phyloP scores from a whole-genome alignment of 2,113 vertebrate species.

The Siphamia tubifer region DNA sequence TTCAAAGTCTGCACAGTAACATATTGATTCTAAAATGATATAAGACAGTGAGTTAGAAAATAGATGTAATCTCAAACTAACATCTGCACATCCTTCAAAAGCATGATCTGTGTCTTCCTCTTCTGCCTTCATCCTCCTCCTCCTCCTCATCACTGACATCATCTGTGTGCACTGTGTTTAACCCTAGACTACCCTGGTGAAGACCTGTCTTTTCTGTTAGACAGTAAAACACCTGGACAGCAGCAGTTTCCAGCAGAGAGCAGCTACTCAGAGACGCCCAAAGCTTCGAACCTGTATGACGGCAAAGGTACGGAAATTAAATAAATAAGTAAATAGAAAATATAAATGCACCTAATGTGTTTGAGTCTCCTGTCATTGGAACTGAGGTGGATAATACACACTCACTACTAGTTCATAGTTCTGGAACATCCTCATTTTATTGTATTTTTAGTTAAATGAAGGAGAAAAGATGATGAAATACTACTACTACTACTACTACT shows the following conservation, averaged over 20 bases:
- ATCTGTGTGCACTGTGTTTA: conserved; percentile 54
- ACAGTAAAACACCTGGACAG: conserved; percentile 71
- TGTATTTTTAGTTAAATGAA: no score
- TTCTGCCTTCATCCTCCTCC: background rate
- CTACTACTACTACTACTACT: no score
- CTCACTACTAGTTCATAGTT: no score
- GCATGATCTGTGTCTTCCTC: background rate
- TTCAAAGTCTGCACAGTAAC: background rate
- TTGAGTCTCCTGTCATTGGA: no score
- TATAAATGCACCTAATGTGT: no score
- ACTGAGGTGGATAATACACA: no score
- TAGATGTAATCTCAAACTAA: no score
- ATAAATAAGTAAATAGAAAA: no score
- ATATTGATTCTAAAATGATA: background rate
- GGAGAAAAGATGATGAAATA: no score
- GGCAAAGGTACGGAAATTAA: conserved; percentile 68
- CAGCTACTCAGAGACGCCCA: conserved; percentile 60
- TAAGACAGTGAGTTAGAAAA: no score
- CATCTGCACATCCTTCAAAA: background rate
- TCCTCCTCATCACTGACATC: conserved; percentile 30
- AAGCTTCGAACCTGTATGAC: conserved; percentile 49
- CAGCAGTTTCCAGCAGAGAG: conserved; percentile 63
- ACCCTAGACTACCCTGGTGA: conserved; percentile 81
- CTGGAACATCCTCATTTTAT: no score
- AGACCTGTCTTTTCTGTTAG: conserved; percentile 85